Percentiles rank a stretch among this genome's conserved stretches.
Evolutionary conservation across 2,888 invertebrate species (phyloP).

Genomic region (Scaptomyza polygonia): DNA sequence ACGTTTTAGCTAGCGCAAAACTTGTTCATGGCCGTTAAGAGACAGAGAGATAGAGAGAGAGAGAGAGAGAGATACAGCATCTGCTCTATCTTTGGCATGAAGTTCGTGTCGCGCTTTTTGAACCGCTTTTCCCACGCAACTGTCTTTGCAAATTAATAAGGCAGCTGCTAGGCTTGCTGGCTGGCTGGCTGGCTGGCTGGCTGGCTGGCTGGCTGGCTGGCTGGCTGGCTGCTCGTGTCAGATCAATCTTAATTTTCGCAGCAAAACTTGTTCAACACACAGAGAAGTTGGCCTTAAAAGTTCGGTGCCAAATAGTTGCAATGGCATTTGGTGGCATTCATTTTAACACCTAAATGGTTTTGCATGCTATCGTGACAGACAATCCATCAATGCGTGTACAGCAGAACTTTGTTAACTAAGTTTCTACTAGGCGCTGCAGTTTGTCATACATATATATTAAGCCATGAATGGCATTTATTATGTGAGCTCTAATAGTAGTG

Average conservation of each 20-base stretch:
- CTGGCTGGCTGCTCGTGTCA: constrained; percentile 13
- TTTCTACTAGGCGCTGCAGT: constrained; percentile 10
- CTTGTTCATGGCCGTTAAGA: constrained; percentile 54
- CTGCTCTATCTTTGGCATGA: constrained; percentile 14
- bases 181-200: constrained; percentile 12
- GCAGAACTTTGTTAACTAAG: constrained; percentile 48
- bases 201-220: constrained; percentile 16
- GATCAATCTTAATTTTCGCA: constrained; percentile 46
- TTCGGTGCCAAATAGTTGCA: constrained; percentile 55
- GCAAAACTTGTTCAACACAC: constrained; percentile 36
- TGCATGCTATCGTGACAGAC: constrained; percentile 48
- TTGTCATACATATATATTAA: constrained; percentile 4
- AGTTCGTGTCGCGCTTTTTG: constrained; percentile 6
- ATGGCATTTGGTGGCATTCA: constrained; percentile 44
- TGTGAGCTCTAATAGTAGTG: background rate
- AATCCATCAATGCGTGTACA: constrained; percentile 63
- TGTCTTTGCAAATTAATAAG: constrained; percentile 71
- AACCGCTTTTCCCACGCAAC: constrained; percentile 4
- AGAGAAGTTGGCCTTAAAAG: constrained; percentile 51
- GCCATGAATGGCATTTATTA: background rate
- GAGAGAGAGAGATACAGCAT: constrained; percentile 3
- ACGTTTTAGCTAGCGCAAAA: constrained; percentile 65
- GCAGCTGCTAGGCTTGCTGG: constrained; percentile 43
- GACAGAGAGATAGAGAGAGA: background rate
- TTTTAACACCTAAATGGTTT: constrained; percentile 53